Evolutionary conservation across 2,113 vertebrate genomes (phyloP).

Genomic region (Tachuris rubrigastra): DNA sequence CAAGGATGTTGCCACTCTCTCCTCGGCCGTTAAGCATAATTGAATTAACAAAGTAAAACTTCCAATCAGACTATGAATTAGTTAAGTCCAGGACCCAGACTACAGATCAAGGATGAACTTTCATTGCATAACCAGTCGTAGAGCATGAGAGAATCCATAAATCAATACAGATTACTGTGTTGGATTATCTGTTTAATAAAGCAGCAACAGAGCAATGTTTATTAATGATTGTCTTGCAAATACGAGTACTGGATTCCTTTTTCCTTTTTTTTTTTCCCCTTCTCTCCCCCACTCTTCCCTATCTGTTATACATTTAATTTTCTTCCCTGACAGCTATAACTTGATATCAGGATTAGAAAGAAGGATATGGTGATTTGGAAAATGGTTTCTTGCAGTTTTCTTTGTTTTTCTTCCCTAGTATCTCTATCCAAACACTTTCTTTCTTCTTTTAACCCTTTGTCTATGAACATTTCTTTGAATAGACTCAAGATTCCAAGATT

Average conservation of each 20-base stretch:
- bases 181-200: slow-evolving; percentile 58
- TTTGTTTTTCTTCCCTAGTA: slow-evolving; percentile 8
- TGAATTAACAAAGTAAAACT: slow-evolving; percentile 51
- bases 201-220: slow-evolving; percentile 22
- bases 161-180: not conserved
- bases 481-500: not conserved
- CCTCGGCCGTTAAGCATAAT: not conserved
- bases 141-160: not conserved
- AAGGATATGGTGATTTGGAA: not conserved
- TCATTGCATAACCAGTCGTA: not conserved
- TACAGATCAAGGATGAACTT: slow-evolving; percentile 20
- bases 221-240: slow-evolving; percentile 31
- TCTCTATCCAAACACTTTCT: not conserved
- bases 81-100: not conserved
- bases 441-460: slow-evolving; percentile 28
- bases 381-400: slow-evolving; percentile 37
- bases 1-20: not conserved
- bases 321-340: not conserved
- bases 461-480: not conserved
- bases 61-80: slow-evolving; percentile 19
- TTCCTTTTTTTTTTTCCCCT: too few relatives aligned
- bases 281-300: not conserved
- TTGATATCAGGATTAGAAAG: not conserved
- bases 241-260: not conserved
- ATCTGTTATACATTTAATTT: not conserved